Evolutionary conservation across 2,888 invertebrate species (phyloP).

Genomic region (Callosobruchus maculatus): DNA sequence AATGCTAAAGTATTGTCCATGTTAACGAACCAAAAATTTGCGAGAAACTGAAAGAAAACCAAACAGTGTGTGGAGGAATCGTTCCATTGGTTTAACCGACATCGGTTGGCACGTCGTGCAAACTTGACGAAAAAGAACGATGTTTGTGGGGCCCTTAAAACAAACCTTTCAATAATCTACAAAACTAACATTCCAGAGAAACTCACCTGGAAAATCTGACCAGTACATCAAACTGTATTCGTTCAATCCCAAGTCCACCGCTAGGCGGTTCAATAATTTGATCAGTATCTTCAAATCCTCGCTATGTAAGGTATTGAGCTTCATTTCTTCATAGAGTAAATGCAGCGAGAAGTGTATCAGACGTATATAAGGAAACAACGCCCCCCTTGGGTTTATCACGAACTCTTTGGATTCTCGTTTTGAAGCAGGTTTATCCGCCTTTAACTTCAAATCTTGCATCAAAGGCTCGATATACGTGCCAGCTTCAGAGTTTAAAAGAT

Average conservation of each 20-base stretch:
- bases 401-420: slow-evolving; percentile 32
- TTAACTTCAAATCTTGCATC: slow-evolving; percentile 15
- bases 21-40: no score
- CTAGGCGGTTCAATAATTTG: slow-evolving; percentile 69
- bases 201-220: slow-evolving; percentile 69
- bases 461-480: slow-evolving; percentile 15
- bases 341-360: slow-evolving; percentile 79
- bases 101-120: no score
- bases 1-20: no score
- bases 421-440: not conserved
- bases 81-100: no score
- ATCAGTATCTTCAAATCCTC: slow-evolving; percentile 68
- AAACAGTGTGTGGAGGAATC: no score
- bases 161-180: no score
- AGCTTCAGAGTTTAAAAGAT: slow-evolving; percentile 38
- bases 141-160: no score
- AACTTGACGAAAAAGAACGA: no score
- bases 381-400: slow-evolving; percentile 57
- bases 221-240: slow-evolving; percentile 78
- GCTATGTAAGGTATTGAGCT: slow-evolving; percentile 69
- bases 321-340: slow-evolving; percentile 87
- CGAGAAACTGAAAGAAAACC: no score
- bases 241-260: slow-evolving; percentile 69
- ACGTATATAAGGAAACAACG: slow-evolving; percentile 70
- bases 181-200: slow-evolving; percentile 3